Base-by-base conservation (phyloP, 1,140 invertebrate genomes). In the Popillia japonica region DNA sequence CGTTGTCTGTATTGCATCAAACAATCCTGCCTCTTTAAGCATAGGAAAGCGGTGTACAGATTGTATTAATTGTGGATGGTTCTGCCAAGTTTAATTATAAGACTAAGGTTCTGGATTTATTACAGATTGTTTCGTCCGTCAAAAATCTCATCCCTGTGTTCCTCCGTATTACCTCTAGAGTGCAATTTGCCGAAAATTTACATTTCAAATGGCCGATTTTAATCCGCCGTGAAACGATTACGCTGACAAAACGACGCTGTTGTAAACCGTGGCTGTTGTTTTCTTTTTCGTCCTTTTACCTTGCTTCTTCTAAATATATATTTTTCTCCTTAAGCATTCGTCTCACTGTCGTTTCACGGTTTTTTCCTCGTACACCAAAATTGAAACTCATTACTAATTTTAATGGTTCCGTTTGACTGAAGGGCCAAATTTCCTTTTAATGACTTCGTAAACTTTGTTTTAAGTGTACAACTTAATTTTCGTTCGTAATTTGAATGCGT, bases 331-430 rank as follows among this genome's bases (percentile, higher is more conserved):
- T 17, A 2, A n/a, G 48, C 11, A n/a, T 55, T n/a, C 48, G 14
- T 55, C 14, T 55, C 14, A 55, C 14, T 55, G 48, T 55, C 48
- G 48, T 17, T 55, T 55, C 48, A 55, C 6, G 48, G 0, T 55
- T 55, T 55, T 14, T 34, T 34, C 17, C 11, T 55, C 14, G 48
- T 17, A 17, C 48, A 17, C 14, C 48, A 55, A 55, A 55, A 55
- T 55, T 55, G 11, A 55, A 55, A 55, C 48, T 55, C 48, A 55
- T 55, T 55, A 55, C 48, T 55, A 55, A 55, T 55, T 55, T 55
- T 55, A 55, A 55, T 55, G 48, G 14, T 55, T 17, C 17, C 48
- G 48, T 17, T 17, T 55, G 48, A 55, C 2, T 55, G 17, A 55
- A 55, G 17, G 48, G 14, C 6, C 17, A 55, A 55, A n/a, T 55